Evolutionary conservation across 2,888 invertebrate species (phyloP), one percentile per base, ranked within the genome.

Genomic region (Salpingus planirostris): DNA sequence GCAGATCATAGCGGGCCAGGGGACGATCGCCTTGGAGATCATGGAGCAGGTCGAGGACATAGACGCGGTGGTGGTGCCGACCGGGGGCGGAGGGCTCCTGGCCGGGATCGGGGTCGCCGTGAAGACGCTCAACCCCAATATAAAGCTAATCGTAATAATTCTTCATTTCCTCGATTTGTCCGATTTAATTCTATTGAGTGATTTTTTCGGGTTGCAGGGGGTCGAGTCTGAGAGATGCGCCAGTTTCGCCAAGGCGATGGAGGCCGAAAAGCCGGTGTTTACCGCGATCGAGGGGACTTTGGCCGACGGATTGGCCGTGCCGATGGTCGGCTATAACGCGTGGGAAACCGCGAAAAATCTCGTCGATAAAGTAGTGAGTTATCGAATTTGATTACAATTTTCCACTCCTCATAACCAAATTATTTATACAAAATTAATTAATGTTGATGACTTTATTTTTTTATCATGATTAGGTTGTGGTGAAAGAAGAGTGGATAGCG

Each of bases 1-100:
- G 0, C 80, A 92, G 59, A 90, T 95, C 41, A 82, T 95, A 72
- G 89, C 93, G 1, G 95, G 95, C 0, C 93, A 93, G 62, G 95
- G 95, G 6, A 95, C 95, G 0, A 75, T 92, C 54, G 95, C 91
- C 0, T 66, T 96, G 49, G 95, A 95, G 67, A 91, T 95, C 36
- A 62, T 90, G 13, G 91, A 93, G 53, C 90, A 95, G 62, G 86
- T 93, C 1, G 75, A 80, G 0, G 76, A 91, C 8, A 50, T 58
- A 21, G 91, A 95, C 62, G 92, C 92, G 0, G 78, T 93, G 14
- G 70, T 96, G 11, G 80, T 96, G 10, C 95, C 95, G 0, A 87
- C 92, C 1, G 95, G 95, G 0, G 95, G 93, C n/a, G 91, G 85
- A 1, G 95, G 95, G 0, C 69, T 95, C 2, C 76, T 96, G 30